Conservation (phyloP, 2,888 invertebrate genomes). For the Nomada hirtipes region DNA sequence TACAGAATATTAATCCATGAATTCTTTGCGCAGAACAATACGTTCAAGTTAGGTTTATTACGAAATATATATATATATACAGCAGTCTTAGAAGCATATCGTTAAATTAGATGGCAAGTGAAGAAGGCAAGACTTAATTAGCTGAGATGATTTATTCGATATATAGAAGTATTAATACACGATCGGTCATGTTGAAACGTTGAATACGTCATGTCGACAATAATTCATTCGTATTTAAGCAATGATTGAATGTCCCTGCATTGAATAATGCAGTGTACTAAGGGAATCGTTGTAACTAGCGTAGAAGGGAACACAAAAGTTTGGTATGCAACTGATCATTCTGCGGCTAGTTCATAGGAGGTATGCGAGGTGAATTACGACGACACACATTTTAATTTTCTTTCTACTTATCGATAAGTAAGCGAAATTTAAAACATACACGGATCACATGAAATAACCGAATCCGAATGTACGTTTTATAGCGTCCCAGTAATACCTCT, state of each 20-base stretch:
- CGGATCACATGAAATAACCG: constrained; percentile 88
- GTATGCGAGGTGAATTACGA: constrained; percentile 34
- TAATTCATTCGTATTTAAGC: constrained; percentile 25
- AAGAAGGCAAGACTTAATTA: background rate
- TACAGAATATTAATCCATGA: no score
- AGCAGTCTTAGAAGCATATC: no score
- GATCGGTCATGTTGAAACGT: no score
- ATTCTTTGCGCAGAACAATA: no score
- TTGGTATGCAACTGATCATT: constrained; percentile 39
- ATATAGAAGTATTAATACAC: constrained; percentile 61
- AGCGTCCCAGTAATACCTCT: constrained; percentile 96
- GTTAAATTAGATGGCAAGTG: background rate
- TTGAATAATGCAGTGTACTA: constrained; percentile 37
- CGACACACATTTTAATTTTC: constrained; percentile 56
- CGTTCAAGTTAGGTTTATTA: no score
- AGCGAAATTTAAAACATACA: constrained; percentile 54
- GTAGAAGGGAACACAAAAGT: constrained; percentile 4
- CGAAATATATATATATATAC: no score
- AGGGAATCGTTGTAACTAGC: constrained; percentile 21
- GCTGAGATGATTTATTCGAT: constrained; percentile 61
- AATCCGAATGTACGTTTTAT: constrained; percentile 97
- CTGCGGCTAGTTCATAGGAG: constrained; percentile 29
- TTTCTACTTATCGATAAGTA: constrained; percentile 80
- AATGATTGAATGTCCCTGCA: constrained; percentile 13
- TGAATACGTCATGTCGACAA: constrained; percentile 31